Base-by-base conservation (phyloP, 1,140 invertebrate species). In the Helicoverpa zea region DNA sequence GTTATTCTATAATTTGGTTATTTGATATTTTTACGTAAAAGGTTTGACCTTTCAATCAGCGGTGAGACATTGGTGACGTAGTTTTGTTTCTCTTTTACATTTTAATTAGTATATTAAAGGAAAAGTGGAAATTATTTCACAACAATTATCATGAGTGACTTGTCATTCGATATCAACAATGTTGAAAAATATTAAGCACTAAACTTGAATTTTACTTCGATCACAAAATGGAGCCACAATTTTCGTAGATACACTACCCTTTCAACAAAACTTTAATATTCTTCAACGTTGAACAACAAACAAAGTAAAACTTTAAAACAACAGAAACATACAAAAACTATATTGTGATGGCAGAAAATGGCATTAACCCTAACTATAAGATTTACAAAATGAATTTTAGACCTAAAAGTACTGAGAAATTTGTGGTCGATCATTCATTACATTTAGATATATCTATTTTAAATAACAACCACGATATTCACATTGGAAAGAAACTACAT, bases 401-500 rank as follows among this genome's bases (percentile, higher is more conserved):
- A 81, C 59, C 54, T 79, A 86, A 18, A 66, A 81, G 63, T 72
- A 73, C 16, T 77, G 76, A 64, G 56, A 74, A 78, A 75, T 73
- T 59, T 74, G 76, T 80, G 84, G 81, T 82, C 74, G 30, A 77
- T 64, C 16, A 59, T 79, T 73, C 64, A 30, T 68, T 83, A 79
- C 51, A 63, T 83, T 63, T 81, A 63, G 13, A 49, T 66, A 83
- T 74, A 83, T 23, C 43, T 83, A 86, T 78, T 66, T 81, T 35
- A 35, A 86, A 80, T 79, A 81, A 84, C 74, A 87, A 85, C 81
- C 84, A 87, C 86, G 80, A 75, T 80, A 83, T 87, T 64, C 74
- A 82, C 79, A 81, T 72, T 81, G 84, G 88, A 93, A 92, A 94
- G 90, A 92, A 94, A 92, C 91, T 92, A 94, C 93, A 91, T 80